Percentiles rank a stretch among this genome's conserved stretches.
Conservation (phyloP, 2,113 vertebrate species). For the Microtus oregoni region DNA sequence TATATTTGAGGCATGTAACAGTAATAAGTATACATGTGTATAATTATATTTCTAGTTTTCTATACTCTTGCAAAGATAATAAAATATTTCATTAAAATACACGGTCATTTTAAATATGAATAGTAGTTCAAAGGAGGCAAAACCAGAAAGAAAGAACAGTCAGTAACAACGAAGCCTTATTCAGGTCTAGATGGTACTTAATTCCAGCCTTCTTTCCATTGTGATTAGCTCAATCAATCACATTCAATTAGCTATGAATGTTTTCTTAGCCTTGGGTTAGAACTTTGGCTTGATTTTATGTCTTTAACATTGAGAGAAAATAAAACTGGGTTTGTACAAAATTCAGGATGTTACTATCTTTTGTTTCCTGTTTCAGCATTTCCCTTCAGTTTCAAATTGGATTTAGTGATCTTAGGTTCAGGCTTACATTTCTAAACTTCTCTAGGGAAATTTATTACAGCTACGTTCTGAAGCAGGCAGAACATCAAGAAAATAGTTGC, state of each 20-base stretch:
- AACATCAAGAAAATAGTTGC: slow-evolving; percentile 65
- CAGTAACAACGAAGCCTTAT: not conserved
- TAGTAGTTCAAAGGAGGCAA: not conserved
- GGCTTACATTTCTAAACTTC: slow-evolving; percentile 58
- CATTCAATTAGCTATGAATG: slow-evolving; percentile 22
- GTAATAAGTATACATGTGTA: not conserved
- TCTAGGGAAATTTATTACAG: slow-evolving; percentile 58
- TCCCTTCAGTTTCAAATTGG: slow-evolving; percentile 32
- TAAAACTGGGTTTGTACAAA: not conserved
- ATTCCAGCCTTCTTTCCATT: not conserved
- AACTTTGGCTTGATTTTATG: slow-evolving; percentile 27
- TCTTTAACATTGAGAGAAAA: slow-evolving; percentile 2
- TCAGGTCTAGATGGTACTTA: not conserved
- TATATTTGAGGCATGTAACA: not conserved
- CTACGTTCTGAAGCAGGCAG: slow-evolving; percentile 35
- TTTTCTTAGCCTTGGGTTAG: not conserved
- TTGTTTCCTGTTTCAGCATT: not conserved
- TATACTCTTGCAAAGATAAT: not conserved
- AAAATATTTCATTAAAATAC: not conserved
- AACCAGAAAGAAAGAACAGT: not conserved
- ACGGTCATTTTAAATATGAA: not conserved
- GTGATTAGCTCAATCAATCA: not conserved
- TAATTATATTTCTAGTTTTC: not conserved
- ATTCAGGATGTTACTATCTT: not conserved
- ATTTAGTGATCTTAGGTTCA: not conserved